Conservation (phyloP, 64 coral and sea anemone species). For the Porites lutea region DNA sequence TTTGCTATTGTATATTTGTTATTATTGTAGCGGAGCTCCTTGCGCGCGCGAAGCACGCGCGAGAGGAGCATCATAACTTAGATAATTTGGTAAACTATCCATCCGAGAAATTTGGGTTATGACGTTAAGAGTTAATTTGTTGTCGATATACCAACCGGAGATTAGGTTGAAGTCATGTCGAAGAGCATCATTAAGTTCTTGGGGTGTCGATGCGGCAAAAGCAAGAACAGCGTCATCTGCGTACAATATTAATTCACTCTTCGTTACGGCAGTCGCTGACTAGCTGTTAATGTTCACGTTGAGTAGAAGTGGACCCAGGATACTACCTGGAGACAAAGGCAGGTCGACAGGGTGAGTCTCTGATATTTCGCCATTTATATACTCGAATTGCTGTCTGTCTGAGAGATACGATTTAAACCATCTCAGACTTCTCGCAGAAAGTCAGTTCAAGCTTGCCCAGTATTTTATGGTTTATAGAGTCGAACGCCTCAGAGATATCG, state of each 20-base stretch:
- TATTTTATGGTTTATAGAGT: constrained; percentile 23
- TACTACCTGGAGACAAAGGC: background rate
- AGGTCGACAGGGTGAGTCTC: background rate
- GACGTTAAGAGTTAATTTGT: background rate
- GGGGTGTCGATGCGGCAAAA: background rate
- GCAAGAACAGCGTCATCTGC: too few relatives aligned
- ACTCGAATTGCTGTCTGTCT: constrained; percentile 4
- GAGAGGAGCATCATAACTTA: too few relatives aligned
- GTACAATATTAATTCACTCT: background rate
- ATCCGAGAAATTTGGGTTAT: too few relatives aligned
- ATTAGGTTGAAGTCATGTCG: background rate
- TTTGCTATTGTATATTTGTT: too few relatives aligned
- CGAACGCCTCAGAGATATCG: constrained; percentile 39
- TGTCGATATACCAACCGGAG: background rate
- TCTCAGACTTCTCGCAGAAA: constrained; percentile 15
- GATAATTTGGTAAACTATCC: too few relatives aligned
- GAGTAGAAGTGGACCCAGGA: background rate
- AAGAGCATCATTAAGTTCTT: background rate
- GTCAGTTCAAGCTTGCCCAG: constrained; percentile 4
- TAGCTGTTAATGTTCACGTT: background rate
- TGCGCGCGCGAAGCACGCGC: too few relatives aligned
- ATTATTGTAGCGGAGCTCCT: too few relatives aligned
- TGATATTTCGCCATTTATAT: constrained; percentile 8
- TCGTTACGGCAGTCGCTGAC: background rate
- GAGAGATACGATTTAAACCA: too few relatives aligned